Evolutionary conservation across 2,113 vertebrate genomes (phyloP), one percentile per base, ranked within the genome.

Genomic region (Brachypteracias leptosomus): DNA sequence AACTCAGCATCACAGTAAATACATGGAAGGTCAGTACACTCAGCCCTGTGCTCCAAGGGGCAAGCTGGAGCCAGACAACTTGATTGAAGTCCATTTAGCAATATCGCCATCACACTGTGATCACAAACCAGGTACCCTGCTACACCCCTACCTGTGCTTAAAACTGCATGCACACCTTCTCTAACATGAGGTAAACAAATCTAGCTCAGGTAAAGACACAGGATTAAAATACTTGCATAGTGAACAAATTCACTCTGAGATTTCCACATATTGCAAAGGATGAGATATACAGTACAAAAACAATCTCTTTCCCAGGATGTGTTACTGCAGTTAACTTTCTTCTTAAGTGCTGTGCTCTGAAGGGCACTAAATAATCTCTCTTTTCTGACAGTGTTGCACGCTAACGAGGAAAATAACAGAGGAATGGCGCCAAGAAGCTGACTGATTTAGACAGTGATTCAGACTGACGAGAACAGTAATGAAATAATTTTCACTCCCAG

Each of bases 361-460:
- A 80, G 71, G 62, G 40, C 78, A 76, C 67, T 90, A 89, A 96
- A 93, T 80, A 94, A 87, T 79, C 58, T 80, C 70, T 61, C 36
- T 80, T 46, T 73, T 70, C 81, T 85, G 87, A 62, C 58, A 79
- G 58, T 2, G 40, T n/a, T 0, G 0, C 20, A 44, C 5, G 4
- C 49, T 91, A 96, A 96, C 71, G 85, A 85, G 78, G 78, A 85
- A 90, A 95, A 91, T 87, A 95, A 75, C 63, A 93, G 40, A 67
- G 66, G n/a, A 87, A 87, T 3, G 21, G 71, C 5, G 36, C 61
- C 0, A 1, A 66, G 76, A 88, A 72, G 70, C 85, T 91, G 87
- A 96, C 54, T 73, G 91, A 95, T 95, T 91, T 88, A 73, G 38
- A 86, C 21, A 66, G 81, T 51, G 74, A 94, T 93, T 95, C 89